Evolutionary conservation across 2,888 invertebrate species (phyloP).

Genomic region (Chymomyza caudatula): DNA sequence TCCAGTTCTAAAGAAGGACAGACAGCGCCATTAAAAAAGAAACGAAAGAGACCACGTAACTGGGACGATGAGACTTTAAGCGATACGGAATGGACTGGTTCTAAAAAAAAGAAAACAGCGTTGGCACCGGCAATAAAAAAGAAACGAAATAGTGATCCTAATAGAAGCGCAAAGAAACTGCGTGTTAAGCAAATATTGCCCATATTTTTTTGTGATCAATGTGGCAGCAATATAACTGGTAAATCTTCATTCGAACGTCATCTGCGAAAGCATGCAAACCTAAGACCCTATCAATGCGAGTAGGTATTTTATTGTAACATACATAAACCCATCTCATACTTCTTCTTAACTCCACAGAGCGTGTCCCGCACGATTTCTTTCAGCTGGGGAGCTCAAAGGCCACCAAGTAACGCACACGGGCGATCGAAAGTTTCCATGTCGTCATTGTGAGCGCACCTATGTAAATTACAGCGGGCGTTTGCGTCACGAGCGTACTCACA

Average conservation of each 20-base stretch:
- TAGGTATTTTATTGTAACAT: constrained; percentile 30
- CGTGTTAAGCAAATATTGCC: constrained; percentile 40
- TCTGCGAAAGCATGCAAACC: constrained; percentile 71
- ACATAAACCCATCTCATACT: neutral
- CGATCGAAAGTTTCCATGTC: constrained; percentile 66
- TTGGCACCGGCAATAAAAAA: neutral
- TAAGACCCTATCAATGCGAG: constrained; percentile 73
- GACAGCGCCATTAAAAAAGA: constrained; percentile 39
- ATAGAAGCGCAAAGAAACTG: constrained; percentile 12
- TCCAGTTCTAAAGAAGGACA: neutral
- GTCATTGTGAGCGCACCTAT: constrained; percentile 65
- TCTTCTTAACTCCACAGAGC: constrained; percentile 35
- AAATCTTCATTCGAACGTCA: constrained; percentile 68
- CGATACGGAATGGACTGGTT: neutral
- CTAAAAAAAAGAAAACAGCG: neutral
- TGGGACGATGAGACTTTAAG: neutral
- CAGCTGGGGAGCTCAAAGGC: constrained; percentile 68
- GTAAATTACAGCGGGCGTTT: constrained; percentile 69
- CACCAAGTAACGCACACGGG: constrained; percentile 72
- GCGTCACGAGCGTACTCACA: constrained; percentile 71
- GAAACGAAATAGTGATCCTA: neutral
- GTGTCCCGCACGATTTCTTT: constrained; percentile 69
- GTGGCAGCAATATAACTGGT: constrained; percentile 67
- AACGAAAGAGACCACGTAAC: constrained; percentile 37
- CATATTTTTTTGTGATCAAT: constrained; percentile 71